Percentiles rank a stretch among this genome's conserved stretches.
Conservation (phyloP, 2,113 vertebrate species). For the Cercocebus atys region DNA sequence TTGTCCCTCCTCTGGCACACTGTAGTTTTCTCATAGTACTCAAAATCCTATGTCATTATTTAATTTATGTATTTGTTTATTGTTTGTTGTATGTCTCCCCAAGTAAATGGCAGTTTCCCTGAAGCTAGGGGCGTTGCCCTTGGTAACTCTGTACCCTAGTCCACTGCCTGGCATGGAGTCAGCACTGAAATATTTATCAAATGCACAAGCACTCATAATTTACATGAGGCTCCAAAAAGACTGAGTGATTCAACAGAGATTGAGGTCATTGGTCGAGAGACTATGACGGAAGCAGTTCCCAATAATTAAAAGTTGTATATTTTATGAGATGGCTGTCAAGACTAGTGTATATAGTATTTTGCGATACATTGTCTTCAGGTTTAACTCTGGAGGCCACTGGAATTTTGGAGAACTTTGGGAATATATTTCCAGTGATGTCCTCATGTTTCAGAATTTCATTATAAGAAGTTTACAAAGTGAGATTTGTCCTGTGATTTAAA, state of each 20-base stretch:
- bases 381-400: neutral
- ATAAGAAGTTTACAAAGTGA: neutral
- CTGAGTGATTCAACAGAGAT: neutral
- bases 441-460: neutral
- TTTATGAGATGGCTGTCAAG: neutral
- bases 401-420: neutral
- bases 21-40: neutral
- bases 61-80: neutral
- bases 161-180: neutral
- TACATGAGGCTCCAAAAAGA: no score
- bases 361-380: neutral
- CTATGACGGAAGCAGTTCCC: neutral
- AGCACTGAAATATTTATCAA: neutral
- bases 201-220: rapidly evolving
- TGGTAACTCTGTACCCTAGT: neutral
- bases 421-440: rapidly evolving
- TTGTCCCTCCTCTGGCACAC: no score
- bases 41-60: neutral
- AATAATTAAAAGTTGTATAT: rapidly evolving
- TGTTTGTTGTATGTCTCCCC: neutral
- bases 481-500: neutral
- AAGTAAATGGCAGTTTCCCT: neutral
- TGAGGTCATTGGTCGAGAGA: rapidly evolving
- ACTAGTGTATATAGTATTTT: neutral
- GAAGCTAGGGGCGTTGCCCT: neutral